phyloP scores from a whole-genome alignment of 2,113 vertebrate genomes.

The Myotis lucifugus region DNA sequence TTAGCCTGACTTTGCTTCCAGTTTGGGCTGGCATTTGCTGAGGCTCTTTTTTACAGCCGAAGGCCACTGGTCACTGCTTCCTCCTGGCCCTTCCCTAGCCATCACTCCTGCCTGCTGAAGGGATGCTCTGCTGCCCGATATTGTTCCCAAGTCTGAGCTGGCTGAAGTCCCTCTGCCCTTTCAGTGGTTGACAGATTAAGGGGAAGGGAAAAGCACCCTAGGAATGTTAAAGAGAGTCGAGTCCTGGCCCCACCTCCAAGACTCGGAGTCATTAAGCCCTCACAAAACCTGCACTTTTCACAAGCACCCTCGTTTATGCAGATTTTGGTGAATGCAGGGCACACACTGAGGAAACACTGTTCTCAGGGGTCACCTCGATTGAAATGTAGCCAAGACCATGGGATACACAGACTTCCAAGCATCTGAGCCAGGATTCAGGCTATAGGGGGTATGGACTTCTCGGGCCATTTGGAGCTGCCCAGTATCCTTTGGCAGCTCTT shows the following conservation, averaged over 20 bases:
- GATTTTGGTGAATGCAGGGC: background rate
- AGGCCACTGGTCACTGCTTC: slow-evolving; percentile 2
- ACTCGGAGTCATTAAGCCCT: background rate
- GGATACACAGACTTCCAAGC: background rate
- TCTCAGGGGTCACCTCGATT: background rate
- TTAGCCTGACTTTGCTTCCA: background rate
- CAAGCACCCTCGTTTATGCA: background rate
- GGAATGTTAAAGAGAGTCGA: background rate
- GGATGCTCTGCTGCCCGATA: background rate
- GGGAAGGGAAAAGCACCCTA: background rate
- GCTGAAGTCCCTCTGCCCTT: background rate
- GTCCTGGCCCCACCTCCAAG: background rate
- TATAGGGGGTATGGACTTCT: background rate
- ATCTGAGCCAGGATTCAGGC: background rate
- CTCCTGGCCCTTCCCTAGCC: slow-evolving; percentile 26
- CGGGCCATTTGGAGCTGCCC: background rate
- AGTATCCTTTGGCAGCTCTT: background rate
- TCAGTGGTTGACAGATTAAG: slow-evolving; percentile 17
- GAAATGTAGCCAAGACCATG: background rate
- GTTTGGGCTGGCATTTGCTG: slow-evolving; percentile 46
- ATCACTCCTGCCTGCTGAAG: slow-evolving; percentile 39
- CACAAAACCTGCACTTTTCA: background rate
- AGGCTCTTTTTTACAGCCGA: slow-evolving; percentile 30
- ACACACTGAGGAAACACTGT: background rate
- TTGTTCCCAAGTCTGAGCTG: slow-evolving; percentile 43